phyloP scores from a whole-genome alignment of 1,140 invertebrate species.

The Drosophila melanogaster region DNA sequence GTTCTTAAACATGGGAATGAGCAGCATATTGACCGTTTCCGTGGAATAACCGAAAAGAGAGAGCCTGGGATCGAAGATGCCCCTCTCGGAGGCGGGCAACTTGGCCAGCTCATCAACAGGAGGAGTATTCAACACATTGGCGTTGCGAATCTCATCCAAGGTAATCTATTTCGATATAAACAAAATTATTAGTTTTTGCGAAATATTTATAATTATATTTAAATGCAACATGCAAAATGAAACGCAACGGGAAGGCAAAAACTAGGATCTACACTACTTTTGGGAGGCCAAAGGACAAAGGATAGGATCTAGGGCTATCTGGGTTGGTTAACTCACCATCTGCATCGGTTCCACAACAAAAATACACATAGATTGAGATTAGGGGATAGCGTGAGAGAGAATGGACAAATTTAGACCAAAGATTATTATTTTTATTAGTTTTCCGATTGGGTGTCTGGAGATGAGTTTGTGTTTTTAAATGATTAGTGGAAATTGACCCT shows the following conservation, averaged over 20 bases:
- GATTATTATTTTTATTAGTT: constrained; percentile 23
- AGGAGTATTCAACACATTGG: constrained; percentile 81
- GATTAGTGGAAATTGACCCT: constrained; percentile 42
- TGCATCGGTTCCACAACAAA: constrained; percentile 51
- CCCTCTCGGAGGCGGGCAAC: constrained; percentile 84
- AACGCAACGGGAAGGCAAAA: constrained; percentile 34
- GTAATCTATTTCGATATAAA: constrained; percentile 84
- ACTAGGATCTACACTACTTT: constrained; percentile 21
- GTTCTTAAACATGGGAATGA: constrained; percentile 98
- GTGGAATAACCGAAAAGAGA: constrained; percentile 97
- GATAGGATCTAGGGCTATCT: constrained; percentile 20
- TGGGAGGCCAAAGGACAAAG: neutral
- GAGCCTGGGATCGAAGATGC: constrained; percentile 92
- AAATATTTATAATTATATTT: too few relatives aligned
- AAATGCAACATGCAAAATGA: constrained; percentile 34
- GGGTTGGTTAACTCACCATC: constrained; percentile 65
- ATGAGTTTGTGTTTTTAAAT: constrained; percentile 34
- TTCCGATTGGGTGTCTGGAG: constrained; percentile 37
- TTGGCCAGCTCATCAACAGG: constrained; percentile 82
- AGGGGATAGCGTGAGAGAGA: constrained; percentile 65
- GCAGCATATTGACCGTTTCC: constrained; percentile 96
- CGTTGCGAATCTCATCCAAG: constrained; percentile 86
- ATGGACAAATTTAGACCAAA: constrained; percentile 66
- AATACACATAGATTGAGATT: constrained; percentile 36
- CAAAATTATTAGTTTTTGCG: neutral